Evolutionary conservation across 2,888 invertebrate species (phyloP), one percentile per base, ranked within the genome.

Genomic region (Cantharis rufa): DNA sequence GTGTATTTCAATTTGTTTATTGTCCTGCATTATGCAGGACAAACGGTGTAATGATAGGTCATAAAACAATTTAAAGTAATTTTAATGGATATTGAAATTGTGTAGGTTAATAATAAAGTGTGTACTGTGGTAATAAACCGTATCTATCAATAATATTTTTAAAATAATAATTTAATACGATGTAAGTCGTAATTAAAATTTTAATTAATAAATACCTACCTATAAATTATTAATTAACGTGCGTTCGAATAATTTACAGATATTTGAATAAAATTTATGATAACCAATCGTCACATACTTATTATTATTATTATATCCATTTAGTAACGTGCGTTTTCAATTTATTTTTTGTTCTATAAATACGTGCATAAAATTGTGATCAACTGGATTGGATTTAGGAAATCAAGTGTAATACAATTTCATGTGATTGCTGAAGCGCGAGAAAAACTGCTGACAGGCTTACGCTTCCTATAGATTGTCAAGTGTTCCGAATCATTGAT

Each of bases 401-500:
- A 77, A 71, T 32, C 71, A 74, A 71, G 74, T 66, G 66, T 76
- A 78, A 76, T 76, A 69, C 76, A 71, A 78, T 76, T 76, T 78
- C 70, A 69, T 74, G 74, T 71, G 74, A 74, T 72, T 71, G 74
- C 71, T 74, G 77, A 75, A 75, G 78, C 79, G 78, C 75, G 74
- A 78, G 78, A 80, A 75, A 81, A 78, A 80, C 77, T 78, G 80
- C 80, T 81, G 80, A 81, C 81, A 73, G 76, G 74, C 32, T 66
- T 78, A 77, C 71, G 74, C 70, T 76, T 78, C 76, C 78, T 74
- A 74, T 80, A 75, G 72, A 61, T 74, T 78, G 76, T 79, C 70
- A 74, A 80, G 75, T 72, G 81, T 81, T 80, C 81, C 81, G 81
- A 79, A 75, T 78, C 80, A 81, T 81, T 81, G 80, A 81, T 74